phyloP scores from a whole-genome alignment of 2,797 vertebrate genomes.

The Fistularia commersonii region DNA sequence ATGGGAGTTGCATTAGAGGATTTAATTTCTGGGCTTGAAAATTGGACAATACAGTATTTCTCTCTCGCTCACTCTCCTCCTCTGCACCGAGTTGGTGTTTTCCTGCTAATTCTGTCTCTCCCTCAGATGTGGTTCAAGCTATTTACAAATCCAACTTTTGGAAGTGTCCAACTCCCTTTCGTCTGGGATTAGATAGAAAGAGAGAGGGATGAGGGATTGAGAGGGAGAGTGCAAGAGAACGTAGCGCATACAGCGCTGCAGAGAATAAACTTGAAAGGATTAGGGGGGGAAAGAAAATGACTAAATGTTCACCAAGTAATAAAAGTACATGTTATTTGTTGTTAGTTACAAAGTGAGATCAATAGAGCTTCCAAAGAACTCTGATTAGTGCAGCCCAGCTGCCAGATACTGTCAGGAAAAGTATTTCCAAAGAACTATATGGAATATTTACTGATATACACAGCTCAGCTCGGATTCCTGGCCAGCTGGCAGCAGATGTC shows the following conservation, averaged over 20 bases:
- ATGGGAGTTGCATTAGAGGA: slow-evolving; percentile 39
- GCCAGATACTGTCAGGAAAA: slow-evolving; percentile 67
- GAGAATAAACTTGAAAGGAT: slow-evolving; percentile 78
- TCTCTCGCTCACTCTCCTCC: slow-evolving; percentile 24
- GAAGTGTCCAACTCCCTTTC: slow-evolving; percentile 75
- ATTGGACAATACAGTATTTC: slow-evolving; percentile 45
- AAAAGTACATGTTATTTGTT: slow-evolving; percentile 82
- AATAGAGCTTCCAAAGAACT: slow-evolving; percentile 82
- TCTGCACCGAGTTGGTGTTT: slow-evolving; percentile 61
- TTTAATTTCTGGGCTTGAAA: slow-evolving; percentile 39
- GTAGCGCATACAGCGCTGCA: slow-evolving; percentile 54
- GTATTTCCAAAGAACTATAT: slow-evolving; percentile 56
- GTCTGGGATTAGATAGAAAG: slow-evolving; percentile 78
- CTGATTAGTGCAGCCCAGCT: slow-evolving; percentile 78
- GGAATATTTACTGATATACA: slow-evolving; percentile 64
- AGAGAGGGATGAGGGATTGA: slow-evolving; percentile 57
- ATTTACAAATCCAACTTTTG: slow-evolving; percentile 75
- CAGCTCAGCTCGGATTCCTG: slow-evolving; percentile 23
- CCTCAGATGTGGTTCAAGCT: slow-evolving; percentile 69
- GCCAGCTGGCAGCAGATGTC: slow-evolving; percentile 54
- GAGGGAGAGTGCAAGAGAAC: slow-evolving; percentile 41
- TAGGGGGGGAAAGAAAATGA: slow-evolving; percentile 55
- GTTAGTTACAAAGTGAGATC: slow-evolving; percentile 81
- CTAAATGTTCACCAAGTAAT: slow-evolving; percentile 81
- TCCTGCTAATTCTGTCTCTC: slow-evolving; percentile 74